A percentile compares a stretch with the other conserved stretches of the same genome.
Evolutionary conservation across 1,140 invertebrate genomes (phyloP).

Genomic region (Papilio helenus): DNA sequence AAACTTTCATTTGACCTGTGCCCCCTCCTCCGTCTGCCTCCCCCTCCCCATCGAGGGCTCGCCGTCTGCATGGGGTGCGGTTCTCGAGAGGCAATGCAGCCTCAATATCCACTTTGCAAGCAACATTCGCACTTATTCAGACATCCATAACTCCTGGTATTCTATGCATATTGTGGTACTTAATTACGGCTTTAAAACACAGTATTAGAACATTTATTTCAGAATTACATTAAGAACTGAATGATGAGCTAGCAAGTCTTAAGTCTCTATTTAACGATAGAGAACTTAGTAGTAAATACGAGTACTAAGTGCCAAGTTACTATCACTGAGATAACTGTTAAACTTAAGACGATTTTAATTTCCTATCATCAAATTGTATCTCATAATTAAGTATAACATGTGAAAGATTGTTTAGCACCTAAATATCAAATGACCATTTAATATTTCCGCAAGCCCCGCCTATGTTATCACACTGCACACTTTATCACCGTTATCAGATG

Average conservation of each 20-base stretch:
- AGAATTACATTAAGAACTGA: conserved; percentile 30
- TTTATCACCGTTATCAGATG: not conserved
- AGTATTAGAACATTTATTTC: conserved; percentile 5
- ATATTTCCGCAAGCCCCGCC: not conserved
- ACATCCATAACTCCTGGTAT: not conserved
- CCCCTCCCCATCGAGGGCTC: conserved; percentile 44
- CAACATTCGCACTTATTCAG: not conserved
- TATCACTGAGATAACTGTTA: not conserved
- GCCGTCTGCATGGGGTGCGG: conserved; percentile 51
- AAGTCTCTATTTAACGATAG: not conserved
- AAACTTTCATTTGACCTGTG: conserved; percentile 65
- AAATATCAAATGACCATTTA: not conserved
- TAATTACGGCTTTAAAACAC: conserved; percentile 26
- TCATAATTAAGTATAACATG: too few species aligned
- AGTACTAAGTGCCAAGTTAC: not conserved
- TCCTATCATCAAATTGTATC: too few species aligned
- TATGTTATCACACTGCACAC: not conserved
- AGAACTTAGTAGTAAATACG: not conserved
- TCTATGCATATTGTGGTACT: not conserved
- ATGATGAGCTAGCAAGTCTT: conserved; percentile 15
- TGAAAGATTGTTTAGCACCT: not conserved
- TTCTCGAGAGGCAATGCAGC: conserved; percentile 34
- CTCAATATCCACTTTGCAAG: conserved; percentile 6
- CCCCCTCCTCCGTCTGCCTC: conserved; percentile 50
- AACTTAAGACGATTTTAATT: not conserved